Percentiles rank a stretch among this genome's conserved stretches.
Evolutionary conservation across 2,797 vertebrate species (phyloP).

Genomic region (Lagodon rhomboides): DNA sequence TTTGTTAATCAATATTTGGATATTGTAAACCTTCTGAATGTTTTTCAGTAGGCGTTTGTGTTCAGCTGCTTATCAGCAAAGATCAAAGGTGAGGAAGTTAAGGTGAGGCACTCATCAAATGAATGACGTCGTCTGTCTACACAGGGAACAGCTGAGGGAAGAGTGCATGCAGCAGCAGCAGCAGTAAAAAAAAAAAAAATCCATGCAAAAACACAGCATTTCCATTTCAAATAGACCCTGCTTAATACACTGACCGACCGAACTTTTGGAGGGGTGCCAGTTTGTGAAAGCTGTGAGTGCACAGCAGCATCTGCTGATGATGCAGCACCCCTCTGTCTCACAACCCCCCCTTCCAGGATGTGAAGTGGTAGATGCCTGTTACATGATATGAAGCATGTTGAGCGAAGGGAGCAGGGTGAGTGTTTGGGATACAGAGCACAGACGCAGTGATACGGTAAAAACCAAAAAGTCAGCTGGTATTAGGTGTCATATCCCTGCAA

Average conservation of each 20-base stretch:
- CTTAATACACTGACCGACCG: conserved; percentile 61
- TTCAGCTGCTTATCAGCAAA: conserved; percentile 47
- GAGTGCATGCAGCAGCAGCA: conserved; percentile 22
- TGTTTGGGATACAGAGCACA: conserved; percentile 78
- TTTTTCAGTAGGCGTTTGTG: conserved; percentile 1
- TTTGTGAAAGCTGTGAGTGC: conserved; percentile 53
- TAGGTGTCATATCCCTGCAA: conserved; percentile 61
- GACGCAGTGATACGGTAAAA: conserved; percentile 63
- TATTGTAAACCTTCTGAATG: background rate
- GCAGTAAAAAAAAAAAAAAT: conserved; percentile 38
- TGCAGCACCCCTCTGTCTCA: conserved; percentile 74
- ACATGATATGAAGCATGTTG: conserved; percentile 91
- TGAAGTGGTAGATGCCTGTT: conserved; percentile 91
- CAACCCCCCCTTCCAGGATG: conserved; percentile 71
- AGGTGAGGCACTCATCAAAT: conserved; percentile 53
- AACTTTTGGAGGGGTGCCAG: conserved; percentile 71
- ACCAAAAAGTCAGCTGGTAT: conserved; percentile 67
- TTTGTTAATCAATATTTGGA: background rate
- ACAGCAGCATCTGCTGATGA: conserved; percentile 75
- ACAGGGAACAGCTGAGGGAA: conserved; percentile 28
- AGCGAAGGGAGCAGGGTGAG: conserved; percentile 80
- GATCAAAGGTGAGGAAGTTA: conserved; percentile 74
- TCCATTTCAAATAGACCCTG: conserved; percentile 75
- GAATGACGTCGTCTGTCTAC: conserved; percentile 31
- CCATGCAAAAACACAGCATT: conserved; percentile 60